Base-by-base conservation (phyloP, 2,113 vertebrate species). In the Lophochroa leadbeateri region DNA sequence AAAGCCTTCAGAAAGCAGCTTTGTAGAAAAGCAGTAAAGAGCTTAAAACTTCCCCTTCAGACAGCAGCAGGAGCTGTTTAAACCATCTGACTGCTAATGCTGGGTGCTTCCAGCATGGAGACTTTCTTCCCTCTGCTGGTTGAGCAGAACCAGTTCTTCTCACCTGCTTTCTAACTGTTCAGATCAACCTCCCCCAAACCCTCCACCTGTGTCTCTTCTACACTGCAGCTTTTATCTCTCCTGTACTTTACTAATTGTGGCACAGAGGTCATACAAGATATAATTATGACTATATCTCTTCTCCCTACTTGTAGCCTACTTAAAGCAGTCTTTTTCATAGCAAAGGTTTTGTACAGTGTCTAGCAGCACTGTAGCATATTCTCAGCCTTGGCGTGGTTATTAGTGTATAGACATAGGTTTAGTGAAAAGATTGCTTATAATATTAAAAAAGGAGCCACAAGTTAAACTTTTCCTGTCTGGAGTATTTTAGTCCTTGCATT, bases 191-290 rank as follows among this genome's bases (percentile, higher is more conserved):
- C 18, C 53, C 25, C 41, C 33, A n/a, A 5, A 2, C 7, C 15
- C 14, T 70, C 33, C 28, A 43, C 37, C 7, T 8, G 1, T 17
- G 25, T 24, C 10, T 65, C 20, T 60, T 65, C 67, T 55, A 2
- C 7, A 2, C 8, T 50, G 17, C 24, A 50, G 27, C n/a, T 90
- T 74, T 71, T 67, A 21, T 28, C 33, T 87, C 14, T 64, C 35
- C 25, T 2, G 0, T 37, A 15, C 2, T 16, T 17, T 67, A 28
- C 3, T 18, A 52, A 47, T 58, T 57, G 1, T 19, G 11, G 7
- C 11, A 46, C 4, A 39, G 46, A 67, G 19, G 53, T 77, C 13
- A 18, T 61, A 17, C 61, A 47, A 79, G 68, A 31, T 50, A 10
- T 2, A 64, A 15, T 55, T 57, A 16, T 33, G 16, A 19, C 20